These are phyloP conservation scores for Phrixothrix hirtus DNA, from an alignment of 2,888 invertebrate genomes.

Conservation along the genomic window DNA sequence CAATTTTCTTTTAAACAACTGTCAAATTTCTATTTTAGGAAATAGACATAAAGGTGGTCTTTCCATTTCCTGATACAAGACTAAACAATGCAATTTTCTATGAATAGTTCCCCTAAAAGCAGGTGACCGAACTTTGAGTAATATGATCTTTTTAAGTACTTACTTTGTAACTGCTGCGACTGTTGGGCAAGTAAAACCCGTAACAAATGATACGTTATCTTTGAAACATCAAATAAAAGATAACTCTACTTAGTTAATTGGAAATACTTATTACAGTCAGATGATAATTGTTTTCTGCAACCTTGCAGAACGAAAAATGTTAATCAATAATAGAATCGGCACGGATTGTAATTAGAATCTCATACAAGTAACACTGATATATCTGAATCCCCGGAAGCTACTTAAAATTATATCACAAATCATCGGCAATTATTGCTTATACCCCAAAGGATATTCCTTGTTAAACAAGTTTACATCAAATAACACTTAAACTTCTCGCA, in stretches of 20 bases:
- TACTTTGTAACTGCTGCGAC: not conserved
- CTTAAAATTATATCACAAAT: constrained; percentile 10
- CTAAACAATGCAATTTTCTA: not conserved
- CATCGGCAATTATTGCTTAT: constrained; percentile 4
- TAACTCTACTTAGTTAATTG: no score
- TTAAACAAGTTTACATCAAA: constrained; percentile 7
- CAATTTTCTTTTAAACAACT: no score
- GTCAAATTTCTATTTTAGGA: no score
- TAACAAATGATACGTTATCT: not conserved
- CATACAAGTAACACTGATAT: constrained; percentile 13
- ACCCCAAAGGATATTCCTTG: constrained; percentile 7
- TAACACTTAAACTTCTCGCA: not conserved
- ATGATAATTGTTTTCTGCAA: no score
- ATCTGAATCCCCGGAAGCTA: constrained; percentile 4
- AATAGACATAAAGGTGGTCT: no score
- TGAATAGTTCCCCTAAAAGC: not conserved
- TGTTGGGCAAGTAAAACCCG: not conserved
- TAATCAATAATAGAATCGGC: constrained; percentile 5
- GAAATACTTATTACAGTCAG: no score
- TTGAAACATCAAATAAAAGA: no score
- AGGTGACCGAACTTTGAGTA: not conserved
- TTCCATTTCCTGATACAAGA: not conserved
- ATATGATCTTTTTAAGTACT: not conserved
- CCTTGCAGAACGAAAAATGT: no score
- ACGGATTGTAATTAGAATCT: constrained; percentile 9